Conservation (phyloP, 1,140 invertebrate species). For the Chrysoperla carnea region DNA sequence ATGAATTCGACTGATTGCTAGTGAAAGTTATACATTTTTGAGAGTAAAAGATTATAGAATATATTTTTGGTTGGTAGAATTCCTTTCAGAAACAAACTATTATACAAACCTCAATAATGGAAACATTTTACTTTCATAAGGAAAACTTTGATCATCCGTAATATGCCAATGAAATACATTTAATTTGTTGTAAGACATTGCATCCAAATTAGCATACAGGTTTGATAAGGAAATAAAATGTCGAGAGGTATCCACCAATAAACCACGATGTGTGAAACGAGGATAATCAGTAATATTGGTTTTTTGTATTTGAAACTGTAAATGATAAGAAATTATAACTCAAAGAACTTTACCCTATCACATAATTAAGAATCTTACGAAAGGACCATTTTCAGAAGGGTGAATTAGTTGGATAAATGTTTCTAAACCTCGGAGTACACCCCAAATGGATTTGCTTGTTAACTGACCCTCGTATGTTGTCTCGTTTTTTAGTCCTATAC, state of each 20-base stretch:
- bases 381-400: slow-evolving; percentile 21
- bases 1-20: no score
- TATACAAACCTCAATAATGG: slow-evolving; percentile 46
- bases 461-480: slow-evolving; percentile 17
- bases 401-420: slow-evolving; percentile 56
- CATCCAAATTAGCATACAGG: slow-evolving; percentile 49
- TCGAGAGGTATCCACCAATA: slow-evolving; percentile 67
- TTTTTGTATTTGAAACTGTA: slow-evolving; percentile 28
- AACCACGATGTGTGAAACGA: slow-evolving; percentile 52
- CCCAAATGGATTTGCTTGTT: slow-evolving; percentile 45
- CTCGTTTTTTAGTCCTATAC: slow-evolving; percentile 12
- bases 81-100: not conserved
- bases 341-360: not conserved
- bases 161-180: slow-evolving; percentile 95
- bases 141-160: slow-evolving; percentile 81
- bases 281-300: slow-evolving; percentile 52
- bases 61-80: no score
- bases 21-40: no score
- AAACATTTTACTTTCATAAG: slow-evolving; percentile 59
- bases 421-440: slow-evolving; percentile 57
- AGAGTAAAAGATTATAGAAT: no score
- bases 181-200: slow-evolving; percentile 77
- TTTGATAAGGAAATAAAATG: slow-evolving; percentile 53
- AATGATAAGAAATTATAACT: slow-evolving; percentile 2
- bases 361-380: slow-evolving; percentile 18